Evolutionary conservation across 2,888 invertebrate genomes (phyloP), one percentile per base, ranked within the genome.

Genomic region (Cataglyphis livida): DNA sequence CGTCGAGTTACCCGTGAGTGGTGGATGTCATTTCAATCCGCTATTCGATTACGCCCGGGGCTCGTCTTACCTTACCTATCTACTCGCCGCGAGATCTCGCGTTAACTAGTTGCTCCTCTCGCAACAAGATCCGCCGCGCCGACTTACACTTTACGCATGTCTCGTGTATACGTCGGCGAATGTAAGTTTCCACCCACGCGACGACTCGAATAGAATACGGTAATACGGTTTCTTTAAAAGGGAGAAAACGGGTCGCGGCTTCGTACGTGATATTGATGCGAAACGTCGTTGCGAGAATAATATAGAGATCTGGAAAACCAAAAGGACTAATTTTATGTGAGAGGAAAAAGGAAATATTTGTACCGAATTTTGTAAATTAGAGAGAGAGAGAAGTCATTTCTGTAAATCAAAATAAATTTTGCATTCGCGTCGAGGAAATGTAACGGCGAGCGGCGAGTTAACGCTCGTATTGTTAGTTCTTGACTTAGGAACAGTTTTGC

Each of bases 11-110:
- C 90, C 74, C 81, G 88, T 89, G 90, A 91, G 90, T 89, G 90
- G 90, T 88, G 91, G 92, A 91, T 92, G 92, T 92, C 92, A 92
- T 92, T 92, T 92, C 92, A 92, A 92, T 92, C 92, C 91, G 86
- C 90, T 92, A 92, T 92, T 92, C 91, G 91, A 92, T 92, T 92
- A 92, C 92, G 76, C 59, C 51, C 84, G 78, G 68, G 35, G 81
- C 89, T 90, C 89, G 74, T 81, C 81, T 79, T 70, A 48, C 82
- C 84, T 51, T 51, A 51, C 18, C 18, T 48, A n/a, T 51, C 51
- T n/a, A 51, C 51, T 51, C 61, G 35, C 70, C 66, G 82, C 57
- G 84, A 73, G 75, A 79, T 82, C 65, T 71, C 89, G 90, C 86
- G 90, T 89, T 89, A 89, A 87, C 90, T 85, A 84, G 84, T 85